These are phyloP conservation scores for Scaptomyza flava DNA, from an alignment of 2,888 invertebrate genomes.

Conservation along the genomic window DNA sequence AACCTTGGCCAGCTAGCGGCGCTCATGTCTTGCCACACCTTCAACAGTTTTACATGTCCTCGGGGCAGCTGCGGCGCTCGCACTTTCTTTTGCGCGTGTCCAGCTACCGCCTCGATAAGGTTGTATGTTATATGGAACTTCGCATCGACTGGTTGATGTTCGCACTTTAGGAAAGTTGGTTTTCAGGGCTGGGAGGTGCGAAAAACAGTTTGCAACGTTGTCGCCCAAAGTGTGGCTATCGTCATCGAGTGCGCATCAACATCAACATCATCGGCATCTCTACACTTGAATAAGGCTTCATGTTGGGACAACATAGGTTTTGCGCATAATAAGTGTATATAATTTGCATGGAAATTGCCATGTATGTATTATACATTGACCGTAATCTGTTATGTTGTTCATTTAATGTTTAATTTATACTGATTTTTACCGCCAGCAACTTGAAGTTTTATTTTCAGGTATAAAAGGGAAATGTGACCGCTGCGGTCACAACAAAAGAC, in stretches of 20 bases:
- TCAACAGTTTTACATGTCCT: constrained; percentile 66
- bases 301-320: constrained; percentile 40
- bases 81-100: constrained; percentile 79
- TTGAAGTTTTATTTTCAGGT: constrained; percentile 36
- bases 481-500: constrained; percentile 42
- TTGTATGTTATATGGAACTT: constrained; percentile 1
- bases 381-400: constrained; percentile 58
- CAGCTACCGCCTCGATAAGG: constrained; percentile 30
- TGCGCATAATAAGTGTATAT: constrained; percentile 71
- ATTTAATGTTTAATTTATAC: constrained; percentile 77
- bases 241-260: constrained; percentile 43
- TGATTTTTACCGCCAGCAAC: constrained; percentile 54
- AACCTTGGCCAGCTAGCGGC: constrained; percentile 41
- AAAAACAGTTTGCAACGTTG: constrained; percentile 69
- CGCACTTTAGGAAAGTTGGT: constrained; percentile 80
- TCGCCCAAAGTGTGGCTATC: constrained; percentile 76
- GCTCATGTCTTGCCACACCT: constrained; percentile 63
- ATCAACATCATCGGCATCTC: constrained; percentile 12
- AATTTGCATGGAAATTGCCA: constrained; percentile 75
- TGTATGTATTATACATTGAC: constrained; percentile 34
- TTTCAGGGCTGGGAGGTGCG: constrained; percentile 73
- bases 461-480: constrained; percentile 27
- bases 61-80: constrained; percentile 57
- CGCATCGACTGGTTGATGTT: constrained; percentile 59
- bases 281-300: constrained; percentile 3